Percentiles rank a stretch among this genome's conserved stretches.
Evolutionary conservation across 2,113 vertebrate genomes (phyloP).

Genomic region (Zosterops japonicus): DNA sequence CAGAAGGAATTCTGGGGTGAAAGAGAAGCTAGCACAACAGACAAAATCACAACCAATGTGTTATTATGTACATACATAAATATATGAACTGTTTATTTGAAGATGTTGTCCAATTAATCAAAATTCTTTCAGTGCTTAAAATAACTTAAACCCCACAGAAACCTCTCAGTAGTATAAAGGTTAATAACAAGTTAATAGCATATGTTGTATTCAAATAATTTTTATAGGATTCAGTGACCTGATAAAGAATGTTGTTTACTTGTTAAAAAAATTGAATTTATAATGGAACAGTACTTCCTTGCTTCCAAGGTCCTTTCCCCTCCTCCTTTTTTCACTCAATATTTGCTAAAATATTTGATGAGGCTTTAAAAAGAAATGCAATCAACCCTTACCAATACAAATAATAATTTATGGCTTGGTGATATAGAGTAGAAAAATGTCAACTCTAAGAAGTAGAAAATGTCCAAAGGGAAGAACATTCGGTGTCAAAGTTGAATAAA

Average conservation of each 20-base stretch:
- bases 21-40: background rate
- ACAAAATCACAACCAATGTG: background rate
- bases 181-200: background rate
- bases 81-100: background rate
- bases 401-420: background rate
- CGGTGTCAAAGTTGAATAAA: background rate
- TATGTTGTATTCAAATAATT: background rate
- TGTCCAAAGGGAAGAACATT: background rate
- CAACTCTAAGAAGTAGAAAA: background rate
- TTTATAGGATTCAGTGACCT: background rate
- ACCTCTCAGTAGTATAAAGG: background rate
- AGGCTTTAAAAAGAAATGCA: background rate
- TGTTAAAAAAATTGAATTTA: background rate
- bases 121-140: background rate
- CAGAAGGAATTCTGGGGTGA: background rate
- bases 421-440: background rate
- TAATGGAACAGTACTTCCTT: background rate
- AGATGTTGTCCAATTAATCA: background rate
- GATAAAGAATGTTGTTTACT: background rate
- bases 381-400: background rate
- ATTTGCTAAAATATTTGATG: background rate
- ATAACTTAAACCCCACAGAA: background rate
- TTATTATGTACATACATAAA: background rate
- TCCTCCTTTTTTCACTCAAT: background rate
- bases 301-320: background rate